Percentiles rank a stretch among this genome's conserved stretches.
Evolutionary conservation across 2,888 invertebrate species (phyloP).

Genomic region (Idaea straminata): DNA sequence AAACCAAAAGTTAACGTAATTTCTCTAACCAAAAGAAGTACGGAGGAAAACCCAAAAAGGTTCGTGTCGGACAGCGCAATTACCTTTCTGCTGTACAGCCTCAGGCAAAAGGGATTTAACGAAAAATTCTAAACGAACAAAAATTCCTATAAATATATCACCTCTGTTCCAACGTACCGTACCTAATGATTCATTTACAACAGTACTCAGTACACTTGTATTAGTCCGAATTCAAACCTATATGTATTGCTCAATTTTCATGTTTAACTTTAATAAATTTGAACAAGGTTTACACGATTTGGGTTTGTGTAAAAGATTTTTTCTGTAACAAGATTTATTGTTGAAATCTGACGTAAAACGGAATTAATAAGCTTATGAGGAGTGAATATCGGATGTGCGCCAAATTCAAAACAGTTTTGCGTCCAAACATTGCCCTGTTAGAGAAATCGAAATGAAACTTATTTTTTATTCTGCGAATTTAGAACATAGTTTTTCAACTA

Average conservation of each 20-base stretch:
- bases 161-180: too few relatives aligned
- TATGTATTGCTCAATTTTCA: background rate
- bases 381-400: background rate
- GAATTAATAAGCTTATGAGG: background rate
- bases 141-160: background rate
- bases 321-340: slow-evolving; percentile 26
- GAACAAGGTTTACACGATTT: background rate
- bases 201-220: too few relatives aligned
- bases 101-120: background rate
- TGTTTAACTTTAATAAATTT: background rate
- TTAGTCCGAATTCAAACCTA: background rate
- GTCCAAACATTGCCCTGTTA: too few relatives aligned
- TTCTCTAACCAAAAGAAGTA: slow-evolving; percentile 26
- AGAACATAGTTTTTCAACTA: too few relatives aligned
- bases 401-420: background rate
- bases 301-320: slow-evolving; percentile 7
- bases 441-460: too few relatives aligned
- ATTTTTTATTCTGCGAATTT: too few relatives aligned
- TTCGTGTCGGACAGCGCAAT: slow-evolving; percentile 4
- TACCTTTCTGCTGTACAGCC: background rate
- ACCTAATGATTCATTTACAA: too few relatives aligned
- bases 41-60: slow-evolving; percentile 22
- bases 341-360: slow-evolving; percentile 16
- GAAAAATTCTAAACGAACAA: background rate
- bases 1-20: slow-evolving; percentile 29